These are phyloP conservation scores for Helogale parvula DNA, from an alignment of 2,113 vertebrate species.

Conservation along the genomic window DNA sequence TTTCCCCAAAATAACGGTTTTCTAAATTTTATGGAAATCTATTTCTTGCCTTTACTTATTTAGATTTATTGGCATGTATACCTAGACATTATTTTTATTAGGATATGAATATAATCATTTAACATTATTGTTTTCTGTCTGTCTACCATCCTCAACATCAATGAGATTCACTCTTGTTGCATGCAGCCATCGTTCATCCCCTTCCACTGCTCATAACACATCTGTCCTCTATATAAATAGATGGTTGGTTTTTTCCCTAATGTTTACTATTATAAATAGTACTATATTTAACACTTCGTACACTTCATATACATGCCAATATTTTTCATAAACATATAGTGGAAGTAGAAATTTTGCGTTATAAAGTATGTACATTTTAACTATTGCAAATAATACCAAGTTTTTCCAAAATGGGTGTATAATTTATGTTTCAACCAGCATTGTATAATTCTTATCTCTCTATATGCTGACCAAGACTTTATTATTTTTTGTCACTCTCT, in stretches of 20 bases:
- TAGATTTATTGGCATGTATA: not conserved
- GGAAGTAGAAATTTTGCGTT: not conserved
- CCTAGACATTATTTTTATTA: not conserved
- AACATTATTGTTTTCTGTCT: not conserved
- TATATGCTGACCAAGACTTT: not conserved
- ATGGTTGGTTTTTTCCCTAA: not conserved
- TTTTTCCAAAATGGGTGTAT: not conserved
- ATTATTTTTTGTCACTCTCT: not conserved
- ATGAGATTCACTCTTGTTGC: not conserved
- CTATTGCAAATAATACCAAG: not conserved
- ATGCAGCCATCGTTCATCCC: not conserved
- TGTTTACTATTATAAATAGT: not conserved
- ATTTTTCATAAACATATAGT: not conserved
- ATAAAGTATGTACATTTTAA: not conserved
- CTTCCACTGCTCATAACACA: not conserved
- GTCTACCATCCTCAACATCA: not conserved
- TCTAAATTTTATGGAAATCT: not conserved
- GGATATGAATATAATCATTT: not conserved
- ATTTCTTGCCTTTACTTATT: not conserved
- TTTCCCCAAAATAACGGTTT: not conserved
- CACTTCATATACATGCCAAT: not conserved
- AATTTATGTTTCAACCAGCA: not conserved
- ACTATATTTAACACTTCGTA: not conserved
- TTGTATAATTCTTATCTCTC: not conserved
- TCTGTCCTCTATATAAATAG: not conserved